Evolutionary conservation across 2,888 invertebrate genomes (phyloP).

Genomic region (Laspeyria flexula): DNA sequence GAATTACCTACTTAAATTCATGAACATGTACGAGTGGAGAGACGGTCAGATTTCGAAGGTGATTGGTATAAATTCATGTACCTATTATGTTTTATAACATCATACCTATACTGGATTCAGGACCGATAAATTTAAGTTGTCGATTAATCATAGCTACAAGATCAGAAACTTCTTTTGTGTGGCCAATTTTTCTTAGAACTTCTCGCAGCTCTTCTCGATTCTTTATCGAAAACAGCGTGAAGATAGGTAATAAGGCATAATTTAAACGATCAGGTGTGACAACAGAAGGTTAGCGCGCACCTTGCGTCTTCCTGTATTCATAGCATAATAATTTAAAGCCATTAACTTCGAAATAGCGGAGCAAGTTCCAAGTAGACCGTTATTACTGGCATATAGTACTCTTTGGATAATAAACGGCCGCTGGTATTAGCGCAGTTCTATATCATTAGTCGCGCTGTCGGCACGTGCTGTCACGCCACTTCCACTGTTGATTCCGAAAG

Average conservation of each 20-base stretch:
- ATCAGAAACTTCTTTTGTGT: too few species aligned
- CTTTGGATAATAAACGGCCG: conserved; percentile 55
- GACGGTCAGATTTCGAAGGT: too few species aligned
- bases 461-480: conserved; percentile 56
- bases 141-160: too few species aligned
- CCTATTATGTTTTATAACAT: too few species aligned
- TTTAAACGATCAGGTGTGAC: conserved; percentile 5
- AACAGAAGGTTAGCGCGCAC: conserved; percentile 21
- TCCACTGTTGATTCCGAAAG: neutral
- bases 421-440: conserved; percentile 51
- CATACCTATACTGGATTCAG: too few species aligned
- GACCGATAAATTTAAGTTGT: too few species aligned
- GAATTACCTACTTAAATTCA: too few species aligned
- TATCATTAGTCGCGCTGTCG: conserved; percentile 60
- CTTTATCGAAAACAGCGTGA: too few species aligned
- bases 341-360: conserved; percentile 42
- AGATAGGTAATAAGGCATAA: conserved; percentile 5
- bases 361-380: conserved; percentile 47
- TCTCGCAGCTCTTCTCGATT: too few species aligned
- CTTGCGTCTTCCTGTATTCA: conserved; percentile 20
- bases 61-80: too few species aligned
- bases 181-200: too few species aligned
- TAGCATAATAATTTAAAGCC: conserved; percentile 38
- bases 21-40: too few species aligned
- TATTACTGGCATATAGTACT: conserved; percentile 52